Conservation (phyloP, 1,140 invertebrate species). For the Lysiphlebus fabarum region DNA sequence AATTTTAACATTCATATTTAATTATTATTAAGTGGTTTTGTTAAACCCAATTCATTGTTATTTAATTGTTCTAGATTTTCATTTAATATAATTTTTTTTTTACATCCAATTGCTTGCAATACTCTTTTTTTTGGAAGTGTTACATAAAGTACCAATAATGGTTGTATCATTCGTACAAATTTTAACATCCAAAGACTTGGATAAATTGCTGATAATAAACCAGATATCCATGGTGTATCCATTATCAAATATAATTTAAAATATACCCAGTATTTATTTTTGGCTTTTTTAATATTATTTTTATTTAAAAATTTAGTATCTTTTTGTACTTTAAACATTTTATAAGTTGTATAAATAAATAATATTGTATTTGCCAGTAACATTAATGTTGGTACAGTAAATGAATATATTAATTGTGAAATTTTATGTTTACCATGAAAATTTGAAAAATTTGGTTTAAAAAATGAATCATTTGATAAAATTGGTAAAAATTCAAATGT, state of each 20-base stretch:
- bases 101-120: constrained; percentile 10
- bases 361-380: constrained; percentile 33
- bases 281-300: constrained; percentile 26
- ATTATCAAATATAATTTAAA: constrained; percentile 41
- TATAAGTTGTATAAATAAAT: constrained; percentile 38
- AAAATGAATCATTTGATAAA: constrained; percentile 31
- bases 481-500: constrained; percentile 34
- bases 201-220: constrained; percentile 35
- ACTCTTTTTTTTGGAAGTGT: constrained; percentile 35
- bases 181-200: constrained; percentile 41
- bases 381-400: constrained; percentile 29
- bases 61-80: neutral
- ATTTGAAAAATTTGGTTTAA: constrained; percentile 38
- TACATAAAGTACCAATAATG: constrained; percentile 37
- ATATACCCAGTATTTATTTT: constrained; percentile 39
- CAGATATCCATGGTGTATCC: constrained; percentile 41
- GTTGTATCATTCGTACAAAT: constrained; percentile 39
- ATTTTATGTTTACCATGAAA: constrained; percentile 30
- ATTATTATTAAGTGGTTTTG: neutral
- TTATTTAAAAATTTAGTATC: constrained; percentile 25
- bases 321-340: constrained; percentile 30
- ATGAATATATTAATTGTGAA: constrained; percentile 34
- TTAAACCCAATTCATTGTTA: neutral
- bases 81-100: constrained; percentile 1
- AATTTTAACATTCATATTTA: too few relatives aligned